Evolutionary conservation across 2,888 invertebrate genomes (phyloP), one percentile per base, ranked within the genome.

Genomic region (Phyllotreta striolata): DNA sequence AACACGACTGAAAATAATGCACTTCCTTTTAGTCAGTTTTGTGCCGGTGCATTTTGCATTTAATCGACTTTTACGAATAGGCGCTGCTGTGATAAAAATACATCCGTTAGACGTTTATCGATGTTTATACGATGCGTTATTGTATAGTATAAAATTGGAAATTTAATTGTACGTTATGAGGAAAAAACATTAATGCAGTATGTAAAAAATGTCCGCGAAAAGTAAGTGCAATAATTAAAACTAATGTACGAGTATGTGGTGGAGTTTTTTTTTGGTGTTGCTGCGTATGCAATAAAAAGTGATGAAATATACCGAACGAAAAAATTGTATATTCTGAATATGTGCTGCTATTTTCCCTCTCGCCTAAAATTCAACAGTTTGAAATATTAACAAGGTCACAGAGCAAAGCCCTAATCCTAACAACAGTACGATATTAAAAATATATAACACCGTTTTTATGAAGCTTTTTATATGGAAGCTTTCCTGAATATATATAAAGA

Each of bases 301-400:
- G 40, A 52, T 60, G 59, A 60, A 52, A 52, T 52, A 60, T 60
- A 52, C 59, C 52, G 43, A 60, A 43, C 38, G 34, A 14, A 43
- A 52, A 52, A 52, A 37, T 59, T 52, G 40, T 59, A 59, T 52
- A 52, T 35, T 39, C 43, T 38, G 52, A 60, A 9, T 8, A 52
- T 12, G n/a, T 14, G 12, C 35, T 24, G 34, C n/a, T 37, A 7
- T 35, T 13, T 56, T 56, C 56, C 40, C 37, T 56, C 51, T 41
- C 13, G 39, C 39, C 35, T 41, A 13, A 52, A 52, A 43, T 60
- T 60, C 44, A 52, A 44, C 59, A 52, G 38, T 43, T 37, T 52
- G 37, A 52, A 60, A 60, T 60, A 60, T 60, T 51, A 52, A 60
- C 59, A 60, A 60, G 52, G 52, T 60, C 59, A 60, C 52, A 52